A percentile compares a stretch with the other conserved stretches of the same genome.
Evolutionary conservation across 2,797 vertebrate genomes (phyloP).

Genomic region (Tragopan temminckii): DNA sequence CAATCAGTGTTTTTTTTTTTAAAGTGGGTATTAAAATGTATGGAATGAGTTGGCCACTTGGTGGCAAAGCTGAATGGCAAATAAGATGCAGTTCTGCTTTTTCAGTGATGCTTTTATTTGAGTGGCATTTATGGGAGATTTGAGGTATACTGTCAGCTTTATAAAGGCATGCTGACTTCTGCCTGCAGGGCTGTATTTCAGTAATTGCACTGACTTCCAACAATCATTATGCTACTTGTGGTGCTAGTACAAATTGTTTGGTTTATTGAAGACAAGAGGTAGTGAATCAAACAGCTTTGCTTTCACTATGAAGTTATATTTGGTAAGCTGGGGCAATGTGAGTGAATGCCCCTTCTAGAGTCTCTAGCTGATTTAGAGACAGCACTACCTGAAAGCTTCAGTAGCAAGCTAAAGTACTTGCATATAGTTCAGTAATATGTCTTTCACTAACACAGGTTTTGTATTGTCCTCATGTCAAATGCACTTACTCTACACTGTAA

Average conservation of each 20-base stretch:
- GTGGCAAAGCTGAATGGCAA: constrained; percentile 59
- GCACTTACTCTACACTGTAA: not conserved
- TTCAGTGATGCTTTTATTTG: not conserved
- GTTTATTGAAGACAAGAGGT: not conserved
- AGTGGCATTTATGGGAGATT: not conserved
- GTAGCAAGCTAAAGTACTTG: not conserved
- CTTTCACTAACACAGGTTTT: not conserved
- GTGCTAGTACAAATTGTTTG: not conserved
- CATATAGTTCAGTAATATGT: not conserved
- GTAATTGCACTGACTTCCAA: not conserved
- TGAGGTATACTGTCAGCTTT: not conserved
- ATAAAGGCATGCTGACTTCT: not conserved
- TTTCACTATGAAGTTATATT: not conserved
- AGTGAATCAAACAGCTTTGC: not conserved
- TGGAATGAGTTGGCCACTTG: constrained; percentile 27
- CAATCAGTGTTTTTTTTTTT: not conserved
- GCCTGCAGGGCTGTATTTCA: not conserved
- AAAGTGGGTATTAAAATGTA: not conserved
- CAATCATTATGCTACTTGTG: not conserved
- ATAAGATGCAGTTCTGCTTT: not conserved
- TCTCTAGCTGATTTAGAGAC: not conserved
- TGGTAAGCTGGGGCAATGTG: not conserved
- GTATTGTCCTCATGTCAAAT: not conserved
- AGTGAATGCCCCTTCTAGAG: not conserved
- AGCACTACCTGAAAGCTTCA: not conserved